Evolutionary conservation across 2,888 invertebrate genomes (phyloP), one percentile per base, ranked within the genome.

Genomic region (Furcula furcula): DNA sequence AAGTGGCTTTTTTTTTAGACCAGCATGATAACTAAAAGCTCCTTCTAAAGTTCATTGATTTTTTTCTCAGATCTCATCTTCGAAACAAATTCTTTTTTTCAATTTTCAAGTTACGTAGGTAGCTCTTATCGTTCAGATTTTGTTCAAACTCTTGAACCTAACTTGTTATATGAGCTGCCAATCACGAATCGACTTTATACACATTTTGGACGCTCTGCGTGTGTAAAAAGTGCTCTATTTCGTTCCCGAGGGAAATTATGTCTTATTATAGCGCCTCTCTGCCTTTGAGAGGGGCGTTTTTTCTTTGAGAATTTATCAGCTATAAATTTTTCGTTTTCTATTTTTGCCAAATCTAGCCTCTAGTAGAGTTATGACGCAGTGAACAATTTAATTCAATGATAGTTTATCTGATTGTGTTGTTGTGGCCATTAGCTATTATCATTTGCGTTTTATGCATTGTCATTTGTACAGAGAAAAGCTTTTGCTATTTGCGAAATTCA

Each of bases 241-340:
- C 10, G 11, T 13, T 40, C 73, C 57, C 66, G 0, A 16, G 74
- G 68, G 74, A 73, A 72, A 74, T 76, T 63, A 68, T 48, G 51
- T 49, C 51, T 46, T 46, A 58, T 65, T 58, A 65, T 68, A 63
- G 65, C 56, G 61, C 63, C 46, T 44, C 45, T 40, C 25, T 37
- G 34, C 29, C 31, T 35, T 35, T 41, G 38, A 21, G 40, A 34
- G 42, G 37, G 34, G 36, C 34, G 49, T 54, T 54, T 64, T n/a
- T 65, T 67, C 58, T 66, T 55, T 40, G 38, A 21, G 12, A 16
- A 53, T 45, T 47, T 23, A 11, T 9, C 23, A 19, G 7, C 20
- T 10, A n/a, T n/a, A n/a, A n/a, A n/a, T n/a, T n/a, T n/a, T n/a
- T n/a, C n/a, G n/a, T n/a, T n/a, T n/a, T n/a, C n/a, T n/a, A n/a